Percentiles rank a stretch among this genome's conserved stretches.
Conservation (phyloP, 2,797 vertebrate species). For the Micromesistius poutassou region DNA sequence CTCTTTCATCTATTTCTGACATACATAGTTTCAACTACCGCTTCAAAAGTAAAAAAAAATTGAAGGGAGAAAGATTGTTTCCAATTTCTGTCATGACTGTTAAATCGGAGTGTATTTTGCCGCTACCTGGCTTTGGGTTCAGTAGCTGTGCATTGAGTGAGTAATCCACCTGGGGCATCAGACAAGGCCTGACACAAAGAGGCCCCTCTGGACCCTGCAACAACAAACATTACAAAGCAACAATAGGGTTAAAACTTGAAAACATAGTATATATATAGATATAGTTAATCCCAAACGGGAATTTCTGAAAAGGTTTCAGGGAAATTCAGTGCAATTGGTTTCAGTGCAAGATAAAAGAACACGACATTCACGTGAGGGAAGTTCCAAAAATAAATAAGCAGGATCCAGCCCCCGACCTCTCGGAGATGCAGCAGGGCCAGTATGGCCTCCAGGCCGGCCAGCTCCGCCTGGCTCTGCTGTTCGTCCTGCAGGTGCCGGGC, state of each 20-base stretch:
- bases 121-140: constrained; percentile 59
- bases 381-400: neutral
- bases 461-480: constrained; percentile 73
- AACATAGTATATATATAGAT: too few relatives aligned
- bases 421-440: constrained; percentile 71
- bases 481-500: constrained; percentile 73
- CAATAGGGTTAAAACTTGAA: neutral
- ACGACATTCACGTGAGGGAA: too few relatives aligned
- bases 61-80: neutral
- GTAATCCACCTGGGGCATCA: constrained; percentile 57
- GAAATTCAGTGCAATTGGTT: too few relatives aligned
- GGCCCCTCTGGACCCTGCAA: constrained; percentile 47
- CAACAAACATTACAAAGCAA: neutral
- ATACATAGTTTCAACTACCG: neutral
- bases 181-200: constrained; percentile 61
- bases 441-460: constrained; percentile 73
- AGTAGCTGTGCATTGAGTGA: constrained; percentile 47
- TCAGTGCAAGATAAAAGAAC: too few relatives aligned
- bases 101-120: neutral
- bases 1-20: neutral
- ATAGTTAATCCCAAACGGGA: neutral
- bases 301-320: neutral
- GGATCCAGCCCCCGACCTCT: constrained; percentile 48
- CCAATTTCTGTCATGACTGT: neutral
- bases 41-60: neutral